A percentile compares a stretch with the other conserved stretches of the same genome.
Evolutionary conservation across 37 sponge, comb jelly and placozoan genomes (phyloP).

Genomic region (Haliclona indistincta): DNA sequence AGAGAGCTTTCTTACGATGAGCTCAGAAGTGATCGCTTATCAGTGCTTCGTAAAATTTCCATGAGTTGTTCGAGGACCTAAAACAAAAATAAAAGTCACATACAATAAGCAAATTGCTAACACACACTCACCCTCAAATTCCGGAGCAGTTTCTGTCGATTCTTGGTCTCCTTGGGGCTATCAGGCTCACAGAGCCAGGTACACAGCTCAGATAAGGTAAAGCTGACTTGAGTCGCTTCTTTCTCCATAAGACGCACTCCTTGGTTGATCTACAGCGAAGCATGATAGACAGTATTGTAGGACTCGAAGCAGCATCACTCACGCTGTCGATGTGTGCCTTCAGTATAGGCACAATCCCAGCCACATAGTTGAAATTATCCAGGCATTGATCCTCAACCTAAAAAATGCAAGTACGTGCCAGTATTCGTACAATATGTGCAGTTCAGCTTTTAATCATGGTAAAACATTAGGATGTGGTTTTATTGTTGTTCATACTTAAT

Average conservation of each 20-base stretch:
- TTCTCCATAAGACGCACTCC: not conserved
- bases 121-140: constrained; percentile 44
- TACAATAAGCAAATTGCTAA: not conserved
- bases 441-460: no score
- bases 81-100: not conserved
- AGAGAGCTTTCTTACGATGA: no score
- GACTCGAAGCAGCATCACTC: no score
- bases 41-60: constrained; percentile 22
- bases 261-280: not conserved
- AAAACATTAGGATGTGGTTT: no score
- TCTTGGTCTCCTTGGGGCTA: constrained; percentile 24
- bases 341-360: constrained; percentile 67
- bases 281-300: constrained; percentile 14
- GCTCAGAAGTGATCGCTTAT: not conserved
- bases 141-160: constrained; percentile 65
- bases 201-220: not conserved
- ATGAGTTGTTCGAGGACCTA: constrained; percentile 21
- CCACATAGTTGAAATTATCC: constrained; percentile 56
- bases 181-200: not conserved
- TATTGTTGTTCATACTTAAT: no score
- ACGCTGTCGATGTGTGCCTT: constrained; percentile 44
- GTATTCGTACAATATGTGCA: not conserved
- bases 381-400: constrained; percentile 55
- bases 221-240: not conserved
- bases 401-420: not conserved